A percentile compares a stretch with the other conserved stretches of the same genome.
These are phyloP conservation scores for Anoplophora glabripennis DNA, from an alignment of 1,140 invertebrate genomes.

Conservation along the genomic window DNA sequence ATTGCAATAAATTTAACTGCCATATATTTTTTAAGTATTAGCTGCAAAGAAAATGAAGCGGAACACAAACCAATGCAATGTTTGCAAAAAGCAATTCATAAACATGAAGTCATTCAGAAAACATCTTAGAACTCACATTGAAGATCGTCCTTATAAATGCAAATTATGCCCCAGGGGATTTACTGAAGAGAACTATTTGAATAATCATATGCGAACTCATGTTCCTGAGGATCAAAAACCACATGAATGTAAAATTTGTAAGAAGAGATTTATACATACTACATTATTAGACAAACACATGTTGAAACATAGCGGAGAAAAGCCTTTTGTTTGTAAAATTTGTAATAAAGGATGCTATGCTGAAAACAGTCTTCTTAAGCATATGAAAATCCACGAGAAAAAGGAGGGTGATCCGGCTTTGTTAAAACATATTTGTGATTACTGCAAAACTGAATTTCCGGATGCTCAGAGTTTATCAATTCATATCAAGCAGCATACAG, in stretches of 20 bases:
- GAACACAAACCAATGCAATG: constrained; percentile 69
- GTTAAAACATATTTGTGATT: constrained; percentile 49
- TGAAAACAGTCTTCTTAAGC: constrained; percentile 54
- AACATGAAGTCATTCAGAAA: constrained; percentile 98
- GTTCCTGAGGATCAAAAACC: constrained; percentile 60
- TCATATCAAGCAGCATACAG: constrained; percentile 55
- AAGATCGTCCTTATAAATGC: constrained; percentile 96
- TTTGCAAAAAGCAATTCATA: constrained; percentile 94
- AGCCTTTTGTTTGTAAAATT: constrained; percentile 65
- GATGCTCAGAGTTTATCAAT: constrained; percentile 51
- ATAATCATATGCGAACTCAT: constrained; percentile 62
- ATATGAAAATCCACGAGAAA: constrained; percentile 50
- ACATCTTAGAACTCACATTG: constrained; percentile 96
- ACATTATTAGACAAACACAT: constrained; percentile 62
- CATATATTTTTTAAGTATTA: constrained; percentile 22
- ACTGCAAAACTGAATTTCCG: constrained; percentile 49
- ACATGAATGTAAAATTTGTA: constrained; percentile 60
- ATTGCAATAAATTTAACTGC: too few species aligned
- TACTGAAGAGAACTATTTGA: constrained; percentile 55
- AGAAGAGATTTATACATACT: constrained; percentile 60
- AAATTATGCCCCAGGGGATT: constrained; percentile 75
- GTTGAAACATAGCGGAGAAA: constrained; percentile 61
- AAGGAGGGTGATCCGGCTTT: constrained; percentile 46
- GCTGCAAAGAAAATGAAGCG: constrained; percentile 38
- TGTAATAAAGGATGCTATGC: constrained; percentile 51